Evolutionary conservation across 2,113 vertebrate genomes (phyloP).

Genomic region (Xerus inauris): DNA sequence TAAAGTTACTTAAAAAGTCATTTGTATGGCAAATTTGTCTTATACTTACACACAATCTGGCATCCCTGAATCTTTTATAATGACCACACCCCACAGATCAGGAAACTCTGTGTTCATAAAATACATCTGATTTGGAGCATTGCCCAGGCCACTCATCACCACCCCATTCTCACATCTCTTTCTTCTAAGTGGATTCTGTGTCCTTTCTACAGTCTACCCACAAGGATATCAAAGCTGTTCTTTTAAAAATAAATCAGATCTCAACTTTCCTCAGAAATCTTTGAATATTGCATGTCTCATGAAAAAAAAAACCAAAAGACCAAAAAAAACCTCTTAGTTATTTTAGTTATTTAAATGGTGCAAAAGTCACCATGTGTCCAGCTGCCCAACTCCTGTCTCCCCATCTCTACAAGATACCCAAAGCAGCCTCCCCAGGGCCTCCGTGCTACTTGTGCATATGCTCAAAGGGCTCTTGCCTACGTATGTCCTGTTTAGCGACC

Average conservation of each 20-base stretch:
- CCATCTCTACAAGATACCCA: rapidly evolving
- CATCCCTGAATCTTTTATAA: background rate
- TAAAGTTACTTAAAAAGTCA: background rate
- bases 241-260: background rate
- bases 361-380: too few relatives aligned
- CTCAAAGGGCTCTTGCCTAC: background rate
- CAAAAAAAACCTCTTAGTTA: too few relatives aligned
- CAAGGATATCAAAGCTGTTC: background rate
- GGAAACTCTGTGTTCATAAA: background rate
- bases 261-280: background rate
- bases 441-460: background rate
- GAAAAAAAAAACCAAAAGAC: background rate
- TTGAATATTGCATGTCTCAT: background rate
- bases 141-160: background rate
- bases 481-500: background rate
- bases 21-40: background rate
- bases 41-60: background rate
- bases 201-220: background rate
- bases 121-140: background rate
- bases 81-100: background rate
- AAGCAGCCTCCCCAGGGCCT: too few relatives aligned
- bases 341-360: background rate
- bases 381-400: background rate
- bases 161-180: background rate
- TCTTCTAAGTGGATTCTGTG: background rate